Evolutionary conservation across 2,113 vertebrate species (phyloP).

Genomic region (Nyctibius bracteatus): DNA sequence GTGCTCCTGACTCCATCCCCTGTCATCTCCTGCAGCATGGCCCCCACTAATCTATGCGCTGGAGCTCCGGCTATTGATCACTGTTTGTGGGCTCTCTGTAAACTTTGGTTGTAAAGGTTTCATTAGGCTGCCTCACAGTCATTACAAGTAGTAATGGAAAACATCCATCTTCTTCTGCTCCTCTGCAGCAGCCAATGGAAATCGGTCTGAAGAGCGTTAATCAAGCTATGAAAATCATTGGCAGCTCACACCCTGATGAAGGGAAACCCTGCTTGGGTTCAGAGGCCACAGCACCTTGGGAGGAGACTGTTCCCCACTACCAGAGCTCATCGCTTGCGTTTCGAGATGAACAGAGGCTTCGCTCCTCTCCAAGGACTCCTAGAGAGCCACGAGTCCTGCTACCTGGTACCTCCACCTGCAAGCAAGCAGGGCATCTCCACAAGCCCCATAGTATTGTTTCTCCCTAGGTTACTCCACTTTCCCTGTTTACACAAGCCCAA

Average conservation of each 20-base stretch:
- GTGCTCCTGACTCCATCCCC: neutral
- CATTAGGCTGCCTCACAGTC: constrained; percentile 58
- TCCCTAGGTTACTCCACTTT: neutral
- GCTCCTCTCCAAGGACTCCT: neutral
- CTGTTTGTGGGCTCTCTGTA: constrained; percentile 35
- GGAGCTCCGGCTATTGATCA: constrained; percentile 37
- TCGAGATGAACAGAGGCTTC: neutral
- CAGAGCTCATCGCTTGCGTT: neutral
- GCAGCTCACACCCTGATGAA: constrained; percentile 37
- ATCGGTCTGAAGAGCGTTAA: neutral
- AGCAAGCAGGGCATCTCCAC: neutral
- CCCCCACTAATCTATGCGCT: neutral
- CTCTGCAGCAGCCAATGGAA: constrained; percentile 33
- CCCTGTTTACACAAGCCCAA: neutral
- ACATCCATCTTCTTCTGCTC: constrained; percentile 58
- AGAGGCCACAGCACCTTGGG: neutral
- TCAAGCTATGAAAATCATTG: constrained; percentile 60
- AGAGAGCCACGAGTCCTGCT: neutral
- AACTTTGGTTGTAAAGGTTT: constrained; percentile 61
- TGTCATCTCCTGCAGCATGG: neutral
- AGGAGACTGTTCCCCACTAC: neutral
- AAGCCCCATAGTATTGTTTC: neutral
- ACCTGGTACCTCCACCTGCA: neutral
- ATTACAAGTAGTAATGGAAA: constrained; percentile 66
- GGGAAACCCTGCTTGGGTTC: neutral